Evolutionary conservation across 1,140 invertebrate species (phyloP), one percentile per base, ranked within the genome.

Genomic region (Dufourea novaeangliae): DNA sequence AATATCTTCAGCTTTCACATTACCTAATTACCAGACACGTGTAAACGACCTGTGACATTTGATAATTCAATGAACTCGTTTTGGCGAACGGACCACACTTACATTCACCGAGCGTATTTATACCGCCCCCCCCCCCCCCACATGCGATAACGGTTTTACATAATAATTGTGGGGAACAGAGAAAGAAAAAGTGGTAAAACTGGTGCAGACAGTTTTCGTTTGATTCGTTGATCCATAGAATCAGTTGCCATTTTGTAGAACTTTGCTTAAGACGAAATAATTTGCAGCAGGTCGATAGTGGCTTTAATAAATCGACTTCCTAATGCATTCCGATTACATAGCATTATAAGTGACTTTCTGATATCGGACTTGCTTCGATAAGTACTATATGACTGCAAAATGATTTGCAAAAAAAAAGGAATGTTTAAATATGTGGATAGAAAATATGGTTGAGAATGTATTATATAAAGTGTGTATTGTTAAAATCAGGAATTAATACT

Each of bases 21-120:
- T 77, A 69, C 57, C 57, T 59, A 77, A 71, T 71, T 70, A 29
- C 57, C 5, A 20, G 25, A 70, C 41, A 70, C 41, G 57, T 62
- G 44, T 50, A 70, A 20, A 3, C 25, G 57, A 61, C 34, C 32
- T 34, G 20, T 77, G 74, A 62, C 67, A 77, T 77, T 77, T 77
- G 25, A 41, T 52, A 41, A 39, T 62, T 41, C 41, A 12, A 39
- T 17, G 22, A 46, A 69, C 64, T n/a, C 39, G 74, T 62, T 77
- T 70, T 25, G 67, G n/a, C n/a, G 11, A 68, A 44, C 54, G 11
- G 8, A 1, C n/a, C 32, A 29, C 46, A 59, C 34, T 68, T 59
- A 57, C 22, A 34, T 68, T 17, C 29, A 34, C 11, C 22, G 25
- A 6, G 7, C 27, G 14, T 39, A 34, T 56, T 56, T 64, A 17